These are phyloP conservation scores for Mechanitis mazaeus DNA, from an alignment of 2,888 invertebrate species.

Conservation along the genomic window DNA sequence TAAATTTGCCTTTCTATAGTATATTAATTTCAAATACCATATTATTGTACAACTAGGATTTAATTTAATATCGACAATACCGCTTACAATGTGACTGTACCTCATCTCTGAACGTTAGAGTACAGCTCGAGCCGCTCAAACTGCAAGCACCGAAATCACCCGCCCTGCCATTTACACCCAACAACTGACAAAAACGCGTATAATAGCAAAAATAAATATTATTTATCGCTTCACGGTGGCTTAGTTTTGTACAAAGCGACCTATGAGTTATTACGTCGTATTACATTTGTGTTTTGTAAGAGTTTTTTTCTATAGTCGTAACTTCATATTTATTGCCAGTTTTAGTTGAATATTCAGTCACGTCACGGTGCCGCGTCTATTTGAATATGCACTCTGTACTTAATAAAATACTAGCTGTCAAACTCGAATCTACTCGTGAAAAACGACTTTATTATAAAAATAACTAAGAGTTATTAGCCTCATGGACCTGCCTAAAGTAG, in stretches of 20 bases:
- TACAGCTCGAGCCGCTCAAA: background rate
- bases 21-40: too few species aligned
- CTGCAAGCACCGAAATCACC: conserved; percentile 35
- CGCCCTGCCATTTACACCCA: conserved; percentile 63
- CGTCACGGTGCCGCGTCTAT: conserved; percentile 61
- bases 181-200: conserved; percentile 74
- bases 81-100: too few species aligned
- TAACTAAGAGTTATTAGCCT: too few species aligned
- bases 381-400: conserved; percentile 34
- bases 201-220: conserved; percentile 77
- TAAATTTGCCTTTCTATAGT: too few species aligned
- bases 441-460: too few species aligned
- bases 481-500: too few species aligned
- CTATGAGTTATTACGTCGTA: conserved; percentile 72
- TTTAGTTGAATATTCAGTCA: conserved; percentile 70
- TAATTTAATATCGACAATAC: too few species aligned
- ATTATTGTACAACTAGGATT: too few species aligned
- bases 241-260: conserved; percentile 73
- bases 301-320: conserved; percentile 68
- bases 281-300: conserved; percentile 71
- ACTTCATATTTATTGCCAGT: conserved; percentile 72
- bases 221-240: conserved; percentile 76
- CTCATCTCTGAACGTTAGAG: too few species aligned
- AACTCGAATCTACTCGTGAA: too few species aligned
- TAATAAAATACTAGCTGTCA: too few species aligned